Conservation (phyloP, 2,113 vertebrate genomes). For the Oreotrochilus melanogaster region DNA sequence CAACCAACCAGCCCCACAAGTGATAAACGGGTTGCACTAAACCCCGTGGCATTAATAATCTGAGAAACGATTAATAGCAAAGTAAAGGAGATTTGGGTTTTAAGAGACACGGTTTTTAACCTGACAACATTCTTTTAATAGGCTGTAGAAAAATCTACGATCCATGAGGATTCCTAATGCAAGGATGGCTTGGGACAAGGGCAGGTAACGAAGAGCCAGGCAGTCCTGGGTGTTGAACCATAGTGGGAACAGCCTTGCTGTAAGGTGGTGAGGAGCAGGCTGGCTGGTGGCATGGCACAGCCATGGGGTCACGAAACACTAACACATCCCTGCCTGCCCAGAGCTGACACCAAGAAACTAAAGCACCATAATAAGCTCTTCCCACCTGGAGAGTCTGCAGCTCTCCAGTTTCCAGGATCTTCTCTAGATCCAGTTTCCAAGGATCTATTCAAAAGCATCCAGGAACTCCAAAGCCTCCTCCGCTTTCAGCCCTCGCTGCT, state of each 20-base stretch:
- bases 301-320: rapidly evolving
- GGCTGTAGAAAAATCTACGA: background rate
- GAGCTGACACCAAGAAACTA: background rate
- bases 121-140: background rate
- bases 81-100: slow-evolving; percentile 41
- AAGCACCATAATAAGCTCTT: rapidly evolving
- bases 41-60: background rate
- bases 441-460: background rate
- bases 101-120: slow-evolving; percentile 34
- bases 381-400: rapidly evolving
- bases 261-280: background rate
- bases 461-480: background rate
- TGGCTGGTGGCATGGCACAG: rapidly evolving
- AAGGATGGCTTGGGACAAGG: background rate
- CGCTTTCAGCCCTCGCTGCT: rapidly evolving
- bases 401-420: background rate
- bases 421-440: background rate
- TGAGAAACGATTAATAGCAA: slow-evolving; percentile 37
- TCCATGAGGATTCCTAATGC: background rate
- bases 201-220: background rate
- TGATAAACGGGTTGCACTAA: background rate
- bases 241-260: rapidly evolving
- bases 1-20: background rate
- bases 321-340: background rate
- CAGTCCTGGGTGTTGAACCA: background rate